Evolutionary conservation across 2,797 vertebrate genomes (phyloP).

Genomic region (Mionectes olivaceus): DNA sequence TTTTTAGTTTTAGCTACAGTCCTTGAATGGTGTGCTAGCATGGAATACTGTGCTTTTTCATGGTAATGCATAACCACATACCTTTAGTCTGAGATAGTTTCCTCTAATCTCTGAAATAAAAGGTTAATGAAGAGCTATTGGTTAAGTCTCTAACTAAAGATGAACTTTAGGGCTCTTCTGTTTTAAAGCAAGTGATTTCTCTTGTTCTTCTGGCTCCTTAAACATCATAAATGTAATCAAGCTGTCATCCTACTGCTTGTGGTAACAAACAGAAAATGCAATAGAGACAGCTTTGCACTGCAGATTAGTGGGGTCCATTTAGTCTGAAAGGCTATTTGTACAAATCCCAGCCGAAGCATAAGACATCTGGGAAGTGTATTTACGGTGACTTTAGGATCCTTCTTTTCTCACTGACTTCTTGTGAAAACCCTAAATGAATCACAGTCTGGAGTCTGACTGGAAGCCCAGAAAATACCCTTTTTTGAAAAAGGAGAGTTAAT

Average conservation of each 20-base stretch:
- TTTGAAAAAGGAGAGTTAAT: background rate
- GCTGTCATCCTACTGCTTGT: slow-evolving; percentile 25
- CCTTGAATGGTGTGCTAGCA: background rate
- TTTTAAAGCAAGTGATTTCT: slow-evolving; percentile 26
- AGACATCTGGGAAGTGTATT: slow-evolving; percentile 29
- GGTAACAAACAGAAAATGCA: slow-evolving; percentile 45
- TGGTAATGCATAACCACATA: background rate
- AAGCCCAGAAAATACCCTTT: background rate
- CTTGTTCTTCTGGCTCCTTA: background rate
- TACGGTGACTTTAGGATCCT: background rate
- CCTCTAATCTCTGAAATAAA: slow-evolving; percentile 30
- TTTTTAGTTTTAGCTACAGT: background rate
- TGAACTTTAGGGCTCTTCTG: background rate
- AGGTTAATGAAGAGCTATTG: background rate
- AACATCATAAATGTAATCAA: slow-evolving; percentile 48
- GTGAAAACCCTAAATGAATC: background rate
- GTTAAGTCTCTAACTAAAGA: slow-evolving; percentile 9
- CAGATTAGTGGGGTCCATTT: background rate
- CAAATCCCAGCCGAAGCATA: background rate
- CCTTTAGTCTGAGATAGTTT: slow-evolving; percentile 28
- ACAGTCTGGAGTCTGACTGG: background rate
- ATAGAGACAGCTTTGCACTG: background rate
- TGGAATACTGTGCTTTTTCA: background rate
- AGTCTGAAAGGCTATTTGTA: background rate
- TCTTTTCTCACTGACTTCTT: background rate